Conservation (phyloP, 2,113 vertebrate species). For the Petrocephalus zakoni region DNA sequence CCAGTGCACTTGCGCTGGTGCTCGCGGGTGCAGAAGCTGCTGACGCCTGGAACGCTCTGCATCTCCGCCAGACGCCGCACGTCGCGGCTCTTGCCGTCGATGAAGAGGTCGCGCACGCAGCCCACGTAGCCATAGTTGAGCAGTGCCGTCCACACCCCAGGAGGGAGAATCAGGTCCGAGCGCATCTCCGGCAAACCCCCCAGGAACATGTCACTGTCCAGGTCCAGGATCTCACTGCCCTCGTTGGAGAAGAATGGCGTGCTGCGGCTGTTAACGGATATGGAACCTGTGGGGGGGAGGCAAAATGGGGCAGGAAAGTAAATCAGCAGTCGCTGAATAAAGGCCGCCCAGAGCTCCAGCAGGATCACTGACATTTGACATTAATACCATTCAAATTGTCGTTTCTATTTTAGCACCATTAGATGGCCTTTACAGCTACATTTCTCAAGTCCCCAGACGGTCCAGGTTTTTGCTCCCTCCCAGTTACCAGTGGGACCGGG, state of each 20-base stretch:
- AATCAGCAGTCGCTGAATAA: background rate
- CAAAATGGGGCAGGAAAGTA: background rate
- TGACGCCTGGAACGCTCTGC: slow-evolving; percentile 66
- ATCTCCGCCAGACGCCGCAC: slow-evolving; percentile 75
- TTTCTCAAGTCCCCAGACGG: background rate
- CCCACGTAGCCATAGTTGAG: slow-evolving; percentile 83
- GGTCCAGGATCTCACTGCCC: slow-evolving; percentile 84
- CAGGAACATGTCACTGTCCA: slow-evolving; percentile 83
- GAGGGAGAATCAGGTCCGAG: slow-evolving; percentile 67
- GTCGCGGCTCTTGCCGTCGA: slow-evolving; percentile 82
- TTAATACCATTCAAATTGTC: background rate
- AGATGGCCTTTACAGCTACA: background rate
- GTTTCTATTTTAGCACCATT: background rate
- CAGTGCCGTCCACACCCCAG: slow-evolving; percentile 80
- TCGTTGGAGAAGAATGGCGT: slow-evolving; percentile 77
- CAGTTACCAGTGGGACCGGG: background rate
- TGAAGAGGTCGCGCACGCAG: slow-evolving; percentile 83
- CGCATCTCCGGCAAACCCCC: slow-evolving; percentile 80
- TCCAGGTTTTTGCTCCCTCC: background rate
- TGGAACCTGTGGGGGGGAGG: slow-evolving; percentile 77
- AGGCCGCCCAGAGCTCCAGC: background rate
- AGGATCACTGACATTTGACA: background rate
- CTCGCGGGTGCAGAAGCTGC: slow-evolving; percentile 78
- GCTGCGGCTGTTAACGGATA: slow-evolving; percentile 82
- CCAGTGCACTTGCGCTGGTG: slow-evolving; percentile 71